Base-by-base conservation (phyloP, 2,797 vertebrate genomes). In the Acrossocheilus fasciatus region DNA sequence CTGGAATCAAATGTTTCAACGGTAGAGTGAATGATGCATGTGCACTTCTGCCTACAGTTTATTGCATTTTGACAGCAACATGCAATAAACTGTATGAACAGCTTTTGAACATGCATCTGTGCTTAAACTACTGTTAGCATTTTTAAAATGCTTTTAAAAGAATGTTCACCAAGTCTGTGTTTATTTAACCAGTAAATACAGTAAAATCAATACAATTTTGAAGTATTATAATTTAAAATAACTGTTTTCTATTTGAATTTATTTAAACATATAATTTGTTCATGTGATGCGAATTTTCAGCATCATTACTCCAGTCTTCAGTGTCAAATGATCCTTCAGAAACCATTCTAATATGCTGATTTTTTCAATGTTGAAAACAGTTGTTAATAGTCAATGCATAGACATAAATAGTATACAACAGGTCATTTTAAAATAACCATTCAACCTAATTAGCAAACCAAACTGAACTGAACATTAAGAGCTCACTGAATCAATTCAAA, bases 1-100 rank as follows among this genome's bases (percentile, higher is more conserved):
- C 34, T 76, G 14, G 59, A 84, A 68, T 84, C 83, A 68, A 74
- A 47, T 41, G 8, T 34, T 79, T 79, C 23, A 76, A 2, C 6
- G 8, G 2, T 34, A 57, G 14, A 52, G 9, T 68, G 45, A 76
- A 77, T 54, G 23, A 34, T 26, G 34, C 12, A 39, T 47, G 17
- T 81, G 18, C 10, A 9, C 30, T 39, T 82, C 34, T 52, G 8
- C 14, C 64, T 14, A 6, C 30, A 68, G 30, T 52, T 50, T 15
- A 34, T 36, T 9, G 18, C 6, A 41, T 82, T 52, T 54, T 54
- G 15, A 82, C 20, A 36, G 30, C 47, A 62, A 26, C 18, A 50
- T 45, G 17, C 26, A 34, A 20, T 69, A n/a, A 39, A 69, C 30
- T 11, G 0, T 52, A n/a, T 72, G 20, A 23, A 18, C 1, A 17